Base-by-base conservation (phyloP, 1,140 invertebrate species). In the Teleopsis dalmanni region DNA sequence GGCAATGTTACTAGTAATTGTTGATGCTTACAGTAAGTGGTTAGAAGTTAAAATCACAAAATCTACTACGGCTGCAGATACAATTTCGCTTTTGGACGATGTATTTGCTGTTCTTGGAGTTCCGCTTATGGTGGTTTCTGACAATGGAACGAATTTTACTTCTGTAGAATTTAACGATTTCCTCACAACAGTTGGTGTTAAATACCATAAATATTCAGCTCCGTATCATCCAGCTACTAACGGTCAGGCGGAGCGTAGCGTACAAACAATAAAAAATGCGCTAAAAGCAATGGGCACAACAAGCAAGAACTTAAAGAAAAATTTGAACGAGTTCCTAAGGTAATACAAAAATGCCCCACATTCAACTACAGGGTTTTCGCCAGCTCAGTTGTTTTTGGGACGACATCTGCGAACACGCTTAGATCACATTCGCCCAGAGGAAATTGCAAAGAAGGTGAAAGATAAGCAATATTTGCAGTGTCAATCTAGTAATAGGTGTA, bases 161-260 rank as follows among this genome's bases (percentile, higher is more conserved):
- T 55, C 57, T 4, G 23, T 7, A 25, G 38, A 41, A 25, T 41
- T 41, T 25, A 41, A 41, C 27, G 23, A 25, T 22, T 41, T 25
- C 27, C 27, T 41, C 13, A 41, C 21, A 11, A 41, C 8, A 3
- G 22, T 25, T 13, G 38, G 38, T 25, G 16, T 48, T 76, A 68
- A 66, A 53, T 66, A 16, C 69, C 75, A 54, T 57, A 74, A 8
- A 52, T 54, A 11, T 41, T 16, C 23, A 11, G 37, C 26, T 5
- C 47, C 42, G 14, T 44, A 31, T n/a, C n/a, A n/a, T n/a, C 42
- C 42, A 19, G 42, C 27, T 18, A 33, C 42, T 10, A 44, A 44
- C 27, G 27, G 42, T 4, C 42, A 44, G 29, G 42, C 27, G n/a
- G 42, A 44, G 27, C 25, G 42, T 27, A 31, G 26, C 3, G 42